A percentile compares a stretch with the other conserved stretches of the same genome.
Evolutionary conservation across 2,888 invertebrate genomes (phyloP).

Genomic region (Lapara coniferarum): DNA sequence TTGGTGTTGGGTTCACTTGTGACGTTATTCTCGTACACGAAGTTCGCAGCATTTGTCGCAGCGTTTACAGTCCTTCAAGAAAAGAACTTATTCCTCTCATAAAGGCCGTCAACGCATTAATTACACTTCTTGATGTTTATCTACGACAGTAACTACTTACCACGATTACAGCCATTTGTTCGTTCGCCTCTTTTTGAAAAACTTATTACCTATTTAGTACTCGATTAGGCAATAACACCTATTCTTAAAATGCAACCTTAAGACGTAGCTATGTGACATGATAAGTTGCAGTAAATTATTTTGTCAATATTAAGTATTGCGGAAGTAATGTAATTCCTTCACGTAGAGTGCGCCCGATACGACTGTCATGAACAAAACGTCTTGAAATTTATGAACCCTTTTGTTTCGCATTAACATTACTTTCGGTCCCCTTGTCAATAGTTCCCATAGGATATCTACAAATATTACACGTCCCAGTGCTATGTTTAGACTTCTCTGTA

Average conservation of each 20-base stretch:
- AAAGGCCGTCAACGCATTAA: no score
- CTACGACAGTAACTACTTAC: no score
- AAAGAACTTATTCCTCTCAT: no score
- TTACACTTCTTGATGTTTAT: no score
- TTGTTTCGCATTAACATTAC: conserved; percentile 64
- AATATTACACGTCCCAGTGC: conserved; percentile 17
- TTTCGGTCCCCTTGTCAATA: conserved; percentile 58
- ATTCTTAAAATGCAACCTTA: not conserved
- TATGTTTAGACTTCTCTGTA: not conserved
- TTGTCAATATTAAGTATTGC: conserved; percentile 32
- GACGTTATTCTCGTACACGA: no score
- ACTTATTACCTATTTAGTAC: not conserved
- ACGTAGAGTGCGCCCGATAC: conserved; percentile 36
- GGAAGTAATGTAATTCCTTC: conserved; percentile 38
- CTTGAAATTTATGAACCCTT: conserved; percentile 62
- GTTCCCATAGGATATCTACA: conserved; percentile 27
- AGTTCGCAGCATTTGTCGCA: no score
- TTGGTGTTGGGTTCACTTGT: no score
- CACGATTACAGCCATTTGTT: no score
- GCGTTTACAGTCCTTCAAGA: no score
- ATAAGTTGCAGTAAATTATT: not conserved
- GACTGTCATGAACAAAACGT: conserved; percentile 57
- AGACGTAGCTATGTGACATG: not conserved
- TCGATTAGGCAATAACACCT: not conserved
- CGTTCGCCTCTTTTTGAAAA: no score